A percentile compares a stretch with the other conserved stretches of the same genome.
phyloP scores from a whole-genome alignment of 2,888 invertebrate genomes.

The Lepidocyrtoides sp. region DNA sequence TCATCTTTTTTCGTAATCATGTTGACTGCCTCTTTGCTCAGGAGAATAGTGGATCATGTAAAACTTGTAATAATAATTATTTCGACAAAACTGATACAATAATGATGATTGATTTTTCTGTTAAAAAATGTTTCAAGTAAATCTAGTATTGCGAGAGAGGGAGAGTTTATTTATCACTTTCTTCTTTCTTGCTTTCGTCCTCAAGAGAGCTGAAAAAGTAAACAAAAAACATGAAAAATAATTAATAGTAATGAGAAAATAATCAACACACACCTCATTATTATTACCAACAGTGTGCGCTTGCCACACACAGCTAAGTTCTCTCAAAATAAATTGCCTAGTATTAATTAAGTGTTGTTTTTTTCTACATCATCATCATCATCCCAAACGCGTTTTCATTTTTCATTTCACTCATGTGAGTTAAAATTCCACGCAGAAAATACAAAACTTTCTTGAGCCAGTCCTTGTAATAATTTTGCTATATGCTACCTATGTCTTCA shows the following conservation, averaged over 20 bases:
- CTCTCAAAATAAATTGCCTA: neutral
- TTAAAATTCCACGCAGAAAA: neutral
- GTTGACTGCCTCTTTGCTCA: neutral
- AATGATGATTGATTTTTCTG: neutral
- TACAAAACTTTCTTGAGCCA: slow-evolving; percentile 15
- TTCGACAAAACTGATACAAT: neutral
- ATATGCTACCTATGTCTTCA: neutral
- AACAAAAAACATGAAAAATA: slow-evolving; percentile 36
- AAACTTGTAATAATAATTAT: no score
- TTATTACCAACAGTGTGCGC: neutral
- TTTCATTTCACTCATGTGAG: slow-evolving; percentile 43
- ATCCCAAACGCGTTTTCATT: slow-evolving; percentile 28
- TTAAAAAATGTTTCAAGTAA: no score
- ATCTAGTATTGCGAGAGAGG: no score
- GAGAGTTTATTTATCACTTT: slow-evolving; percentile 35
- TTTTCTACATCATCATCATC: neutral
- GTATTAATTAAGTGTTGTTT: slow-evolving; percentile 16
- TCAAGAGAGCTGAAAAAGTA: slow-evolving; percentile 61
- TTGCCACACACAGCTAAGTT: neutral
- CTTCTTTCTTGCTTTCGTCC: slow-evolving; percentile 58
- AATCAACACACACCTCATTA: slow-evolving; percentile 7
- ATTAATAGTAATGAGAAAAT: neutral
- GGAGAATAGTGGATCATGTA: neutral
- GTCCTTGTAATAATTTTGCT: neutral
- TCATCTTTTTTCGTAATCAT: slow-evolving; percentile 61